Conservation (phyloP, 2,113 vertebrate species). For the Phodopus roborovskii region DNA sequence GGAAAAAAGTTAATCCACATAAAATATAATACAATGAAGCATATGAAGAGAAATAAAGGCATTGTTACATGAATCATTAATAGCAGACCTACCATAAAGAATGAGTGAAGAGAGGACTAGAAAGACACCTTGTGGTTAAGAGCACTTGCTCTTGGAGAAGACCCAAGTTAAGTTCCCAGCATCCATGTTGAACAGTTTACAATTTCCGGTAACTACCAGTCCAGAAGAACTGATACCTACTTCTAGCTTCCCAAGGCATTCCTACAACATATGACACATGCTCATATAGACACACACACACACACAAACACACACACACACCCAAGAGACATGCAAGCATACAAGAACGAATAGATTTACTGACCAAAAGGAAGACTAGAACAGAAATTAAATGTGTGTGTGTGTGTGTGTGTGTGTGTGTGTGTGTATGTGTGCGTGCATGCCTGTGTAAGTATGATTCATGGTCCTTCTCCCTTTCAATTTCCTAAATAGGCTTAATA, state of each 20-base stretch:
- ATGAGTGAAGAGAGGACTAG: not conserved
- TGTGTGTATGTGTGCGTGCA: not conserved
- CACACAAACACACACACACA: no score
- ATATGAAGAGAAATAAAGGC: not conserved
- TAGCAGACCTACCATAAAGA: not conserved
- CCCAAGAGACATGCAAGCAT: no score
- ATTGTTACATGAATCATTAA: not conserved
- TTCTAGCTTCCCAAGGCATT: not conserved
- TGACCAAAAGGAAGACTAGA: not conserved
- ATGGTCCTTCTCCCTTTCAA: not conserved
- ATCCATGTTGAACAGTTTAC: not conserved
- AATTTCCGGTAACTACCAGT: not conserved
- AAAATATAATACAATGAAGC: conserved; percentile 3
- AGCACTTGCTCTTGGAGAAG: not conserved
- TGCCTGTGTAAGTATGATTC: not conserved
- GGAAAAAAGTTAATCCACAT: not conserved
- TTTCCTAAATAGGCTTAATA: not conserved
- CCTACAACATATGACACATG: not conserved
- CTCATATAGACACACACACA: not conserved
- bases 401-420: not conserved
- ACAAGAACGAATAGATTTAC: not conserved
- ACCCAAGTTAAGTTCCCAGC: not conserved
- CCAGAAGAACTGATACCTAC: not conserved
- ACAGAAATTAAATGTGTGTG: not conserved
- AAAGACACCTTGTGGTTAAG: not conserved